Evolutionary conservation across 2,113 vertebrate species (phyloP), one percentile per base, ranked within the genome.

Genomic region (Menidia beryllina): DNA sequence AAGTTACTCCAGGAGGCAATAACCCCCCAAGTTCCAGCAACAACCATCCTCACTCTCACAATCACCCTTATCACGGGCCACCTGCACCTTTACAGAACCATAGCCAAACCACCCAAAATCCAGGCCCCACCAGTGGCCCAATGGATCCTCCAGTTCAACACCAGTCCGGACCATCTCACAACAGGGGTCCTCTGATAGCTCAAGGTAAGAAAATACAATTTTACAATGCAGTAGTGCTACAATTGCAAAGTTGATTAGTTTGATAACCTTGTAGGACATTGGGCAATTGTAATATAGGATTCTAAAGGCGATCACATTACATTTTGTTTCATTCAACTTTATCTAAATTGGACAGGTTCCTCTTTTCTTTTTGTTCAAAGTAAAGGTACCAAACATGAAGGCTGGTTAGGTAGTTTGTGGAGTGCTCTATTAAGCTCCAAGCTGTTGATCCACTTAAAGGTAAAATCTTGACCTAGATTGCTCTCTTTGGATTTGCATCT

Each of bases 1-100:
- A 91, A 85, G 64, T 93, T 92, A 64, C 75, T 24, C 53, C 84
- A 61, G 86, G 94, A 92, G 79, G 93, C 93, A 86, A 65, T 85
- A 95, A 89, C 45, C 83, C 87, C 55, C 81, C 75, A 34, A 81
- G 75, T 24, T 70, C 87, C 34, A 89, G 73, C 77, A 90, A 87
- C 78, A 90, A 86, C 83, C 88, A 88, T 17, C 70, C 85, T 54
- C 88, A 88, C 59, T 24, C 84, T 65, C 88, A 89, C 79, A 87
- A 86, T 86, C 90, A 86, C 55, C 75, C 83, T 85, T 89, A 91
- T 92, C 92, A 90, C 77, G 77, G 86, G 86, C 91, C 93, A 43
- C 72, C 91, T 88, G 93, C 91, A 88, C 91, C 90, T 77, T 75
- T 89, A 82, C 91, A 89, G 93, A 89, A 85, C 91, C 93, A 91